A percentile compares a stretch with the other conserved stretches of the same genome.
phyloP scores from a whole-genome alignment of 2,797 vertebrate species.

The Pangasius sanitwongsei region DNA sequence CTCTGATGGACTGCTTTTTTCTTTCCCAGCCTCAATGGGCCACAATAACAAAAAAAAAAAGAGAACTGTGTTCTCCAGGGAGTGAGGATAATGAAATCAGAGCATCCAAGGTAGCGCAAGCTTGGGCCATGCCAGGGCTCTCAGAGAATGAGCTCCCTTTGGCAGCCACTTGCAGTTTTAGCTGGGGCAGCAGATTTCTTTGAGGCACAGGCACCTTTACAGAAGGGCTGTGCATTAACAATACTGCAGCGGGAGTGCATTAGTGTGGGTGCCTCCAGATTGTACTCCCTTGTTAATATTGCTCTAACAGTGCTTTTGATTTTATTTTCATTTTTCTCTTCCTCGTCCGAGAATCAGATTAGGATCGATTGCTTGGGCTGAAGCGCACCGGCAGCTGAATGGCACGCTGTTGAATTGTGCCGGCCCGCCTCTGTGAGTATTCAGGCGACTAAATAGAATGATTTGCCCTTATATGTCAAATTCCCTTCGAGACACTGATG shows the following conservation, averaged over 20 bases:
- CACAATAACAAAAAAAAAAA: slow-evolving; percentile 56
- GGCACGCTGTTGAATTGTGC: slow-evolving; percentile 68
- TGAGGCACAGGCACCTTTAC: slow-evolving; percentile 74
- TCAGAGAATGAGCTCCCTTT: slow-evolving; percentile 77
- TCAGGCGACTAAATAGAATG: slow-evolving; percentile 85
- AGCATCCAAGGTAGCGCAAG: slow-evolving; percentile 66
- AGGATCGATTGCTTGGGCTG: slow-evolving; percentile 78
- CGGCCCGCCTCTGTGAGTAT: slow-evolving; percentile 77
- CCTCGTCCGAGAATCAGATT: slow-evolving; percentile 75
- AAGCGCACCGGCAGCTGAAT: slow-evolving; percentile 70
- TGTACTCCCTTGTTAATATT: slow-evolving; percentile 81
- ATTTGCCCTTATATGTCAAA: slow-evolving; percentile 88
- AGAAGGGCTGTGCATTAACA: slow-evolving; percentile 76
- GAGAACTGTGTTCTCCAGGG: slow-evolving; percentile 79
- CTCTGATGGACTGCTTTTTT: slow-evolving; percentile 46
- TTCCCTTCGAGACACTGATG: slow-evolving; percentile 83
- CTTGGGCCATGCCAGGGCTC: slow-evolving; percentile 70
- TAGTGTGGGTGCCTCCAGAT: slow-evolving; percentile 69
- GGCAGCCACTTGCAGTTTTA: slow-evolving; percentile 75
- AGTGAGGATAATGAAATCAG: slow-evolving; percentile 83
- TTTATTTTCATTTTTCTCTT: slow-evolving; percentile 80
- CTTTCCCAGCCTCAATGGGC: slow-evolving; percentile 43
- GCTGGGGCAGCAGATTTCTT: slow-evolving; percentile 83
- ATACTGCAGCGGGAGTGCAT: slow-evolving; percentile 72
- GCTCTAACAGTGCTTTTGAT: slow-evolving; percentile 81